Evolutionary conservation across 30 jellyfish, hydroid and myxozoan species (phyloP), one percentile per base, ranked within the genome.

Genomic region (Turritopsis rubra): DNA sequence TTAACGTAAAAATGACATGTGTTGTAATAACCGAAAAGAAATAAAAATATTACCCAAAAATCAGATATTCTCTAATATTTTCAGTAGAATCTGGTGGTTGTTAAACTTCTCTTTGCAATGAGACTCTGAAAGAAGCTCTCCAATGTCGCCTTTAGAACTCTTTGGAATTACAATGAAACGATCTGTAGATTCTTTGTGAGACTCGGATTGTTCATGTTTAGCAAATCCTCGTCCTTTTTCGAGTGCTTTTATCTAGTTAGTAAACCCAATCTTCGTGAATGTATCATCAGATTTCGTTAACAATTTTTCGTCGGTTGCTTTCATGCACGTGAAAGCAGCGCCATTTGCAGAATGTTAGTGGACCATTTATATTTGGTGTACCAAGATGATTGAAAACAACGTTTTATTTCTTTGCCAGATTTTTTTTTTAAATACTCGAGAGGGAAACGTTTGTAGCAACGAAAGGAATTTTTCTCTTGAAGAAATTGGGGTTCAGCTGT

Each of bases 371-470:
- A 41, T 13, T 3, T 5, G 5, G 5, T 41, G 60, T 41, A 41
- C 60, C 60, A 41, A 41, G 5, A 3, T 41, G 60, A 13, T 41
- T 41, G 5, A 13, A 41, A 41, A 3, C 9, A 41, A 3, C 60
- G 60, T 5, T 41, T 88, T 72, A 78, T 88, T 26, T n/a, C n/a
- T n/a, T n/a, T n/a, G n/a, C n/a, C n/a, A n/a, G 23, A 80, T 79
- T 68, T 86, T 86, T 84, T 41, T 41, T 5, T 13, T 13, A 41
- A 41, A 41, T 3, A 41, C 60, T 41, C 60, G 60, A 3, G 60
- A 41, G 5, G 60, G 60, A n/a, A n/a, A n/a, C n/a, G n/a, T n/a
- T n/a, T n/a, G n/a, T n/a, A n/a, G n/a, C n/a, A n/a, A n/a, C n/a
- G n/a, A n/a, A n/a, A n/a, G n/a, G n/a, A n/a, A n/a, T n/a, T n/a